A percentile compares a stretch with the other conserved stretches of the same genome.
Evolutionary conservation across 2,888 invertebrate species (phyloP).

Genomic region (Charanyca ferruginea): DNA sequence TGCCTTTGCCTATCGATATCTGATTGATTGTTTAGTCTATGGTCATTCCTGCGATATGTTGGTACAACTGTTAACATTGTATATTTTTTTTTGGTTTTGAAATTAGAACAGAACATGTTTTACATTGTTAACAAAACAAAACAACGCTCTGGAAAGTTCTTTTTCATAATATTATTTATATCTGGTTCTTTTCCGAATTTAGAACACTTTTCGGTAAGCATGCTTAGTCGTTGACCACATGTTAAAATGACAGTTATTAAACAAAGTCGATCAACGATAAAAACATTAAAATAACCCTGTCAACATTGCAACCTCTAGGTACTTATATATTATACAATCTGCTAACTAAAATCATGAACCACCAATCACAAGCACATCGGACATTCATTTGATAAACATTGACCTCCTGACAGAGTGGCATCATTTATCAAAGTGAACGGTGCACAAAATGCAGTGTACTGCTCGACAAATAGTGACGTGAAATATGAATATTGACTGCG

Average conservation of each 20-base stretch:
- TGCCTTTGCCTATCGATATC: conserved; percentile 70
- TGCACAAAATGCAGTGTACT: conserved; percentile 67
- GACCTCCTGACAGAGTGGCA: conserved; percentile 81
- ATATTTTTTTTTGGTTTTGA: neutral
- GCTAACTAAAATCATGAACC: conserved; percentile 33
- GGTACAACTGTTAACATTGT: neutral
- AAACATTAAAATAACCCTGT: too few relatives aligned
- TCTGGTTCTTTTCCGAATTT: too few relatives aligned
- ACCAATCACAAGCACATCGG: conserved; percentile 64
- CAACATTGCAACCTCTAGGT: too few relatives aligned
- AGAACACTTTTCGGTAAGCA: too few relatives aligned
- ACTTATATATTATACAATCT: conserved; percentile 4
- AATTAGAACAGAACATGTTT: neutral
- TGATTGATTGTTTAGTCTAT: conserved; percentile 72
- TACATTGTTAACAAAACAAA: neutral
- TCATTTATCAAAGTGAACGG: conserved; percentile 77
- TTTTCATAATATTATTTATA: too few relatives aligned
- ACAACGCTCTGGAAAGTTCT: neutral
- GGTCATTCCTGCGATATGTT: conserved; percentile 25
- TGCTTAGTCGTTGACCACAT: neutral
- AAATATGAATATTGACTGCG: conserved; percentile 51
- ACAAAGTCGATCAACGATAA: too few relatives aligned
- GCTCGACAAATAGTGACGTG: conserved; percentile 49
- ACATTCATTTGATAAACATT: conserved; percentile 77
- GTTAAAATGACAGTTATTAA: too few relatives aligned